These are phyloP conservation scores for Apodemia mormo DNA, from an alignment of 2,888 invertebrate species.

Conservation along the genomic window DNA sequence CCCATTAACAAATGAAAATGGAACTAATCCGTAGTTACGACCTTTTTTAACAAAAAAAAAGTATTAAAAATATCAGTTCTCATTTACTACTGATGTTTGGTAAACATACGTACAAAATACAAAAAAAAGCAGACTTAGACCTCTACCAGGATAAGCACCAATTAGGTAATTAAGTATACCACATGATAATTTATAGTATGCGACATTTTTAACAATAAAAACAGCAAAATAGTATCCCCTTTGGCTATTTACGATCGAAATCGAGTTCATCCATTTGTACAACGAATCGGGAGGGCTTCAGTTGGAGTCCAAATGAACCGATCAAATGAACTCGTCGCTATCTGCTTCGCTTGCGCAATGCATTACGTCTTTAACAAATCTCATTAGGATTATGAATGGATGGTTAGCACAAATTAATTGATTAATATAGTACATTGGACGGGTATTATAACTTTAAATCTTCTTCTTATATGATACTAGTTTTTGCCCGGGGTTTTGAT, in stretches of 20 bases:
- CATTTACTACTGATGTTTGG: background rate
- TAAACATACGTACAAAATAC: background rate
- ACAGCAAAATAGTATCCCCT: conserved; percentile 39
- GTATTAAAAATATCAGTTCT: too few species aligned
- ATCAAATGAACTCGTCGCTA: conserved; percentile 51
- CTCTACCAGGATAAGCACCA: too few species aligned
- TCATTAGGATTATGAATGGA: conserved; percentile 53
- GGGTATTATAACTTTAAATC: conserved; percentile 1
- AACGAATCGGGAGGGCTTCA: conserved; percentile 46
- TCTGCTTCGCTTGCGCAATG: conserved; percentile 51
- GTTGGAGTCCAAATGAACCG: conserved; percentile 54
- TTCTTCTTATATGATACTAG: background rate
- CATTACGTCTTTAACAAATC: conserved; percentile 51
- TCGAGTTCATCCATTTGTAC: conserved; percentile 60
- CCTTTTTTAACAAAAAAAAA: too few species aligned
- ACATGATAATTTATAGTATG: conserved; percentile 10
- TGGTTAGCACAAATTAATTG: conserved; percentile 45
- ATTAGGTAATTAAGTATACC: too few species aligned
- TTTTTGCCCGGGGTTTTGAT: too few species aligned
- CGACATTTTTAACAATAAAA: conserved; percentile 30
- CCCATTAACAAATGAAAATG: too few species aligned
- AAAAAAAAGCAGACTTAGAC: too few species aligned
- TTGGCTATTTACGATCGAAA: conserved; percentile 56
- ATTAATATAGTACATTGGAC: conserved; percentile 24
- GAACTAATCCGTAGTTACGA: too few species aligned